These are phyloP conservation scores for Leptoteleia sp. DNA, from an alignment of 1,140 invertebrate genomes.

Conservation along the genomic window DNA sequence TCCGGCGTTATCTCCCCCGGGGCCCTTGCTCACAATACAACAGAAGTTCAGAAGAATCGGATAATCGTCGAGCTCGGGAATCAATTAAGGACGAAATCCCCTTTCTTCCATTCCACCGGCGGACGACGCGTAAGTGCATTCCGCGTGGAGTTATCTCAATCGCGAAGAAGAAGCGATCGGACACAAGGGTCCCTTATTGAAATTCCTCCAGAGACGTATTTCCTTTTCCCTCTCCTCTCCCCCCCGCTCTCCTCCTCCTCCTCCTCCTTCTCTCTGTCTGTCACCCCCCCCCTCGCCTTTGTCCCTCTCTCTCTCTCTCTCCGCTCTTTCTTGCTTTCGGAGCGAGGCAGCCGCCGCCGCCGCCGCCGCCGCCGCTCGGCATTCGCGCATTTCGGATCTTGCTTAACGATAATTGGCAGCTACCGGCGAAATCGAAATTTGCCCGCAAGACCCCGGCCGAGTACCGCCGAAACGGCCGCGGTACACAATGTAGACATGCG, in stretches of 20 bases:
- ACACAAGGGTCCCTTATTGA: constrained; percentile 72
- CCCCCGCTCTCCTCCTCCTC: neutral
- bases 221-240: constrained; percentile 61
- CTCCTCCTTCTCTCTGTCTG: neutral
- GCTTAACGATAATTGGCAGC: constrained; percentile 78
- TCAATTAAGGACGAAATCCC: constrained; percentile 69
- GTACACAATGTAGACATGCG: constrained; percentile 56
- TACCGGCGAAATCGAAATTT: constrained; percentile 69
- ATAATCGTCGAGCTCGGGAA: constrained; percentile 67
- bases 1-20: constrained; percentile 62
- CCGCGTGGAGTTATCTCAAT: constrained; percentile 71
- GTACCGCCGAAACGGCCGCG: constrained; percentile 9
- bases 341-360: constrained; percentile 30
- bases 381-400: constrained; percentile 72
- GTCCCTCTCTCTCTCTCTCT: constrained; percentile 2
- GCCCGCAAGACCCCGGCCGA: constrained; percentile 34
- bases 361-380: constrained; percentile 30
- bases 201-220: constrained; percentile 70
- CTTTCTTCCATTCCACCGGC: constrained; percentile 65
- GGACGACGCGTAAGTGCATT: constrained; percentile 72
- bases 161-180: constrained; percentile 67
- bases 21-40: constrained; percentile 59
- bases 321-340: constrained; percentile 13
- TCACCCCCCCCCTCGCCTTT: neutral
- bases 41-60: constrained; percentile 67